Percentiles rank a stretch among this genome's conserved stretches.
Conservation (phyloP, 2,113 vertebrate species). For the Tetrax tetrax region DNA sequence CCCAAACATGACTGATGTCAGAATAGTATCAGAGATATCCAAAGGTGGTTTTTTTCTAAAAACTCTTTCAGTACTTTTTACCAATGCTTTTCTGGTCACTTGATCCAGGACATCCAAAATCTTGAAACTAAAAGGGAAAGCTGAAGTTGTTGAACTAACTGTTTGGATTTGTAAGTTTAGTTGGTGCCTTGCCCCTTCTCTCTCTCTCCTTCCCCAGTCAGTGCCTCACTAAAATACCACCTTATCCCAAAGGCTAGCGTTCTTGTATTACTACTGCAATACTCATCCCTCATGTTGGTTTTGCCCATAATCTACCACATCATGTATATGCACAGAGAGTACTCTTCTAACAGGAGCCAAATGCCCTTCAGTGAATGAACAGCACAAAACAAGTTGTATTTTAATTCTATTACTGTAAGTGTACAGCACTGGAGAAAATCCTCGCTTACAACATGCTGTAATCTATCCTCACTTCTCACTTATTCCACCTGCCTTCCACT, state of each 20-base stretch:
- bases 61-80: neutral
- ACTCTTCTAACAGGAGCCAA: neutral
- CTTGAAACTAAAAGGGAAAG: neutral
- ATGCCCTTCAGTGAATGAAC: neutral
- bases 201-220: rapidly evolving
- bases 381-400: neutral
- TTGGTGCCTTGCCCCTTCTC: neutral
- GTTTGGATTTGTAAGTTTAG: neutral
- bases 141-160: neutral
- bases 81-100: neutral
- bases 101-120: neutral
- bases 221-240: neutral
- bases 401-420: neutral
- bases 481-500: neutral
- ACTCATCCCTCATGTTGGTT: neutral
- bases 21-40: neutral
- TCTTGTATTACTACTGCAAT: neutral
- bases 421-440: constrained; percentile 24
- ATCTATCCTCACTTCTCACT: neutral
- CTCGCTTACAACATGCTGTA: neutral
- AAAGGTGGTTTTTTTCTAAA: neutral
- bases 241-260: neutral
- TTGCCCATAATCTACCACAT: neutral
- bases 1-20: neutral
- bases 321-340: neutral